Base-by-base conservation (phyloP, 2,888 invertebrate genomes). In the Leptinotarsa rubiginosa region DNA sequence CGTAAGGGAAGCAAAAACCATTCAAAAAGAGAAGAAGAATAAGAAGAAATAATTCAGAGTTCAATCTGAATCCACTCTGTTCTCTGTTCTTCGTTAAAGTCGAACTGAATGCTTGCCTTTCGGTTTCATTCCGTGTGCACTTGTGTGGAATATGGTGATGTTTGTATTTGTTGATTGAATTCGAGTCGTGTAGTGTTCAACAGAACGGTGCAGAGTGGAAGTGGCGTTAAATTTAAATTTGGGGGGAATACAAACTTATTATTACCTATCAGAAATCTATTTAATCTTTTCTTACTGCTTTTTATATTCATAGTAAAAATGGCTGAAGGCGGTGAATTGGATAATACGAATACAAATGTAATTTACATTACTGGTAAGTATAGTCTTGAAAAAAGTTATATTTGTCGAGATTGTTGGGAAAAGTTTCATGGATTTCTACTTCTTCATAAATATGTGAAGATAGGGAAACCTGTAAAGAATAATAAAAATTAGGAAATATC, bases 291-390 rank as follows among this genome's bases (percentile, higher is more conserved):
- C 41, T 18, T 18, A 31, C 16, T 15, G 16, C 16, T 31, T 15
- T 31, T 62, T 31, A 2, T 4, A 41, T 18, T 18, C 7, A n/a
- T 62, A 31, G 7, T n/a, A 10, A 62, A 62, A n/a, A 62, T 62
- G 41, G n/a, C 41, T 10, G 31, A 31, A n/a, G 13, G 31, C 31
- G 62, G 41, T n/a, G 62, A 31, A 16, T 5, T 68, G 10, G 71
- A 74, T 20, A 56, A 54, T 47, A 41, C 66, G 18, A 64, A 54
- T n/a, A 31, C 70, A 3, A 74, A 74, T 47, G 71, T 74, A 41
- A 74, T 74, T 68, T 74, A 74, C 65, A 74, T 74, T 50, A 74
- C 74, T 67, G 74, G 74, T 71, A 65, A 20, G 67, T 54, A 31
- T 67, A 41, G 12, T 41, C 10, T 41, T 41, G 10, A 3, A 12